Conservation (phyloP, 2,888 invertebrate genomes). For the Tanaodytes sp. region DNA sequence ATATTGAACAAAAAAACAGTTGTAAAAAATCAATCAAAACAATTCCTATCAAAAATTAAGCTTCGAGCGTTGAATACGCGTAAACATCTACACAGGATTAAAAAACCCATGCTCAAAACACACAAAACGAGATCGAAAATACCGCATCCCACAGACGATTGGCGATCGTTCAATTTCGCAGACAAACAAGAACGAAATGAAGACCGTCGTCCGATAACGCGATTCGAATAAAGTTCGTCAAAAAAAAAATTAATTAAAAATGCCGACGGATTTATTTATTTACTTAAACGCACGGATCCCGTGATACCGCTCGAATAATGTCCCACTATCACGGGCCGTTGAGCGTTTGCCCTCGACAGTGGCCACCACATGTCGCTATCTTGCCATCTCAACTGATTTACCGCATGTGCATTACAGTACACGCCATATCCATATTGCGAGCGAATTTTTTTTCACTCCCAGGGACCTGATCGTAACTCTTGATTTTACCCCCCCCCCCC, state of each 20-base stretch:
- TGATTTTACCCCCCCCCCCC: constrained; percentile 1
- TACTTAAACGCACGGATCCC: constrained; percentile 13
- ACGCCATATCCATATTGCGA: constrained; percentile 45
- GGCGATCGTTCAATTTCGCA: too few species aligned
- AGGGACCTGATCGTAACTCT: constrained; percentile 1
- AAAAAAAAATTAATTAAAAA: constrained; percentile 28
- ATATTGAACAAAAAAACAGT: too few species aligned
- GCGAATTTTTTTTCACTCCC: constrained; percentile 30
- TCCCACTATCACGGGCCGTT: constrained; percentile 47
- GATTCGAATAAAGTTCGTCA: constrained; percentile 11
- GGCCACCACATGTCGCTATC: constrained; percentile 56
- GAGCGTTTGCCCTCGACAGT: constrained; percentile 56
- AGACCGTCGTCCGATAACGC: not conserved
- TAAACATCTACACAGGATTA: too few species aligned
- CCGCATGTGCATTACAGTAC: constrained; percentile 60
- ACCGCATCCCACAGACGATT: too few species aligned
- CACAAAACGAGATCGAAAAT: too few species aligned
- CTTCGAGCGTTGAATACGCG: too few species aligned
- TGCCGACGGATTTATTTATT: constrained; percentile 36
- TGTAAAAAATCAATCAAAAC: not conserved
- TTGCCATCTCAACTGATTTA: constrained; percentile 65
- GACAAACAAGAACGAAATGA: not conserved
- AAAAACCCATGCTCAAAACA: too few species aligned
- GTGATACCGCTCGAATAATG: constrained; percentile 40
- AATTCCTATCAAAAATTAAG: too few species aligned